Evolutionary conservation across 2,113 vertebrate species (phyloP), one percentile per base, ranked within the genome.

Genomic region (Nannobrachium achirus): DNA sequence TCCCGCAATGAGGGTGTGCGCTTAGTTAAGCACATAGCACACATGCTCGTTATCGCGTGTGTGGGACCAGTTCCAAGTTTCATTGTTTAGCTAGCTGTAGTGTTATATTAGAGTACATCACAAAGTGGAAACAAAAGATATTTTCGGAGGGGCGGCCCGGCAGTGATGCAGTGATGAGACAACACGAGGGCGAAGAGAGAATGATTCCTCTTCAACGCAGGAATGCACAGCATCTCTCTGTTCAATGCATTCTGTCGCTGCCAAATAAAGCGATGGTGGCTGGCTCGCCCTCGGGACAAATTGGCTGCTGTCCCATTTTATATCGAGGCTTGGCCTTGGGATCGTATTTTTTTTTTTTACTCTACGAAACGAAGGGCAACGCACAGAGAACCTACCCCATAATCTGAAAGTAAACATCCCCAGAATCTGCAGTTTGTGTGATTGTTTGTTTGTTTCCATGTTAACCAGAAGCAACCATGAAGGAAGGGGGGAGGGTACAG

Each of bases 51-150:
- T 48, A 50, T 56, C 2, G 0, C 55, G 9, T 6, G 50, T 25
- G 25, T 25, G 68, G 59, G 76, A 65, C 63, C 57, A 56, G 42
- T 63, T 76, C 66, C 75, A 69, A 74, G 45, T 81, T 73, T 79
- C 71, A 83, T 83, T 80, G 83, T 84, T 73, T 63, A 53, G 64
- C 56, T 63, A 53, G 64, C 56, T 87, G 83, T 85, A 80, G 84
- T 89, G n/a, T 74, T 86, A 63, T 80, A 78, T 85, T 81, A 81
- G 65, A 66, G 59, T 55, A 52, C 65, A 71, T 79, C 71, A 45
- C 69, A 79, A 65, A 78, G 70, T 83, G 59, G 76, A 80, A 25
- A 74, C 82, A 82, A 84, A 79, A 69, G 71, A 50, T 2, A 2
- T 25, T 25, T 25, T 78, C 57, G 67, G 62, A 72, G 78, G 82